phyloP scores from a whole-genome alignment of 2,113 vertebrate genomes.

The Agapornis roseicollis region DNA sequence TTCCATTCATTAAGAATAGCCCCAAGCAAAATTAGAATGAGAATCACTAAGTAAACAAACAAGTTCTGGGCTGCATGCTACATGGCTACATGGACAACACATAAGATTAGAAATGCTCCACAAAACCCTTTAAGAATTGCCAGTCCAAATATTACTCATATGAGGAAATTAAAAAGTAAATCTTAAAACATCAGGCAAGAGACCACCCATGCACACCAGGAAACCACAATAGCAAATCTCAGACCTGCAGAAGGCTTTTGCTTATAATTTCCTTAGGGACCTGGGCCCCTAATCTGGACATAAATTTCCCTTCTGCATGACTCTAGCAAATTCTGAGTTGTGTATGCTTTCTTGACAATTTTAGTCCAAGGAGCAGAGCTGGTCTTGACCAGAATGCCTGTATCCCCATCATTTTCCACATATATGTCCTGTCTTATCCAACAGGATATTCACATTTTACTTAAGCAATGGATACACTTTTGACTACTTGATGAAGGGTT shows the following conservation, averaged over 20 bases:
- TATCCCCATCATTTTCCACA: not conserved
- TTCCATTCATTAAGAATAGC: conserved; percentile 69
- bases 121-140: not conserved
- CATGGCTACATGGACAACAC: not conserved
- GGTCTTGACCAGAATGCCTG: not conserved
- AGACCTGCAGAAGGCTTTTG: not conserved
- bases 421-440: not conserved
- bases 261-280: not conserved
- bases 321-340: not conserved
- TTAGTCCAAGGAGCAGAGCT: not conserved
- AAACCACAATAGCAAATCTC: not conserved
- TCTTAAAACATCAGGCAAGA: not conserved
- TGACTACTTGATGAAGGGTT: not conserved
- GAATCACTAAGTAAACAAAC: conserved; percentile 61
- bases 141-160: not conserved
- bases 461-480: not conserved
- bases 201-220: not conserved
- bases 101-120: not conserved
- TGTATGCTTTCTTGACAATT: not conserved
- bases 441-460: not conserved
- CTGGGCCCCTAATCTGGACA: not conserved
- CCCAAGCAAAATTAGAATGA: conserved; percentile 59
- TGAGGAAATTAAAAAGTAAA: not conserved
- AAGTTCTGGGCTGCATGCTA: conserved; percentile 1
- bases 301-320: not conserved